These are phyloP conservation scores for Nezara viridula DNA, from an alignment of 2,888 invertebrate species.

Conservation along the genomic window DNA sequence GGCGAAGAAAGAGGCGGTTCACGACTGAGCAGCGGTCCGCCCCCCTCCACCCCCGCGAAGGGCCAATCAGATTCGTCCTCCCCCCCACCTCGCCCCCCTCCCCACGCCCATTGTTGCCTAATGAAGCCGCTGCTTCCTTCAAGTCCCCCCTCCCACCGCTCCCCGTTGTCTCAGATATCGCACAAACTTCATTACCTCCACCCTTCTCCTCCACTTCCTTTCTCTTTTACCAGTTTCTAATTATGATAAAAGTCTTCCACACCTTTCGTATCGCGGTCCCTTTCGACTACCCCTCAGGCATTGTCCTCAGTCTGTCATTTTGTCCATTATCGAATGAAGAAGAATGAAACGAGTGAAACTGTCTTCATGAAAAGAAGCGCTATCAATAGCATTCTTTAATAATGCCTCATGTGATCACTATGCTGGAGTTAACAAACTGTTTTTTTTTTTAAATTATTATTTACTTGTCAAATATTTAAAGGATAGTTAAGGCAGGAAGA, in stretches of 20 bases:
- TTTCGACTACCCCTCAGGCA: constrained; percentile 15
- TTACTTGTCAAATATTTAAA: too few species aligned
- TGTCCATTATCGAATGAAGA: constrained; percentile 46
- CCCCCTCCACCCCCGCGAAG: constrained; percentile 56
- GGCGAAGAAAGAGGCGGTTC: constrained; percentile 46
- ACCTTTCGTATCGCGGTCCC: constrained; percentile 51
- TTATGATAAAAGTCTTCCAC: constrained; percentile 56
- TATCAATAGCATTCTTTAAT: not conserved
- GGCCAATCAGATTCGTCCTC: constrained; percentile 43
- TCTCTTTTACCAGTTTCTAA: constrained; percentile 52
- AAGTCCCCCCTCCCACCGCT: not conserved
- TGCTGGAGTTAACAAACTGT: not conserved
- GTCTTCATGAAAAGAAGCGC: constrained; percentile 15
- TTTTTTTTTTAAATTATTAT: too few species aligned
- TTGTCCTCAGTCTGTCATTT: constrained; percentile 48
- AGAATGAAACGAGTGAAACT: constrained; percentile 1
- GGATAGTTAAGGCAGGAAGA: too few species aligned
- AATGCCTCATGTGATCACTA: not conserved
- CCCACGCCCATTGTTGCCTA: constrained; percentile 43
- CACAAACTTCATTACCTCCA: constrained; percentile 56
- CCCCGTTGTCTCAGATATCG: constrained; percentile 54
- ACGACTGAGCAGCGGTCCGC: constrained; percentile 47
- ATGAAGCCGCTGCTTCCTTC: constrained; percentile 50
- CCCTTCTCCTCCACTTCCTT: constrained; percentile 47
- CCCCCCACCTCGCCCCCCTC: constrained; percentile 46